Base-by-base conservation (phyloP, 1,140 invertebrate genomes). In the Drosophila prosaltans region DNA sequence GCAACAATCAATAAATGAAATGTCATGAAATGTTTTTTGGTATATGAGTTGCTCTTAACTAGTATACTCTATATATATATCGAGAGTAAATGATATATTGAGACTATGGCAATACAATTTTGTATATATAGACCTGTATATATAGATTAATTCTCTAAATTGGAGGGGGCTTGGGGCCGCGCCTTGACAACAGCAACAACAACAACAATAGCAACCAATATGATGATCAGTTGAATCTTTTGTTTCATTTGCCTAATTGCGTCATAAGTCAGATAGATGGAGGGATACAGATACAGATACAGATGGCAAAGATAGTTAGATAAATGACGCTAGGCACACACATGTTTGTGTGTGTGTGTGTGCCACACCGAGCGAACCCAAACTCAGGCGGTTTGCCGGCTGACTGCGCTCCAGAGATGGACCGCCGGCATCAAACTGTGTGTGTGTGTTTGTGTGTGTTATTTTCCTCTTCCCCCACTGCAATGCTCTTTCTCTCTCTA, bases 291-390 rank as follows among this genome's bases (percentile, higher is more conserved):
- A 54, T 64, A 73, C 61, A 75, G 24, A 57, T 21, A 64, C 30
- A 41, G 72, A 79, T 88, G 84, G 74, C 80, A 89, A 77, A 80
- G 80, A 83, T 86, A 82, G 80, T 80, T 86, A 68, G 76, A 82
- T 80, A 86, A 74, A 70, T 60, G 74, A 54, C 62, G 74, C 69
- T 65, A 71, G 60, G 68, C 71, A 78, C 65, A 70, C 64, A 81
- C 75, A 78, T 72, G 60, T 80, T 36, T 43, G 41, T 43, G 41
- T 43, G 41, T 43, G n/a, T 62, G 74, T 43, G 58, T 57, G 58
- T 67, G 36, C 48, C 28, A 59, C 64, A 45, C 58, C 45, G 21
- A 26, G 45, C 9, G 45, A 26, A 51, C 45, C 45, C 45, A 39
- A 54, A 66, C 3, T 39, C 16, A 55, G 24, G 54, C 68, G 58